Evolutionary conservation across 2,113 vertebrate genomes (phyloP).

Genomic region (Takifugu bimaculatus): DNA sequence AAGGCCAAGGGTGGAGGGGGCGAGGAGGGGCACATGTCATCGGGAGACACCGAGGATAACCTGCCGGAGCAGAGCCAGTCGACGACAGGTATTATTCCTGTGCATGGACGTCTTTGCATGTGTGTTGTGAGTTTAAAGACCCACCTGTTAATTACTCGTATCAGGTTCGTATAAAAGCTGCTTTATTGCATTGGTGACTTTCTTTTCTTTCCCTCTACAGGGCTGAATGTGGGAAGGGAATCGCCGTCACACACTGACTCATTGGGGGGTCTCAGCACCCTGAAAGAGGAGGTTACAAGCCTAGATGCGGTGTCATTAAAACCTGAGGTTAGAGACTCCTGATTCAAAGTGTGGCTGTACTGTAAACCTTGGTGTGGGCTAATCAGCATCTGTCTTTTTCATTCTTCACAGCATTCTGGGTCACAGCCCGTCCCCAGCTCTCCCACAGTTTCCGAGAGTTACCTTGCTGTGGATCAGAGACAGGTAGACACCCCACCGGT

Average conservation of each 20-base stretch:
- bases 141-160: too few species aligned
- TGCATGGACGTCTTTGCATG: too few species aligned
- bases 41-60: constrained; percentile 29
- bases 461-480: constrained; percentile 30
- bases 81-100: constrained; percentile 34
- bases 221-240: constrained; percentile 24
- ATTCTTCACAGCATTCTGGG: constrained; percentile 27
- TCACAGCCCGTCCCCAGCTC: constrained; percentile 15
- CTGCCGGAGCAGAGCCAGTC: constrained; percentile 29
- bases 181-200: not conserved
- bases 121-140: too few species aligned
- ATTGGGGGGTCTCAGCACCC: constrained; percentile 19
- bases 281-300: constrained; percentile 56
- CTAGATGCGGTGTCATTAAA: constrained; percentile 51
- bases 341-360: not conserved
- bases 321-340: constrained; percentile 48
- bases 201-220: constrained; percentile 13
- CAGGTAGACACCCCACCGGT: constrained; percentile 28
- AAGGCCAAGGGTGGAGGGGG: constrained; percentile 34
- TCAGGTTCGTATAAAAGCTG: too few species aligned
- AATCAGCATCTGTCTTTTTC: not conserved
- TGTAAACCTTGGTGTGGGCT: not conserved
- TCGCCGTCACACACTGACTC: constrained; percentile 28
- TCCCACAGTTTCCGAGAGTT: constrained; percentile 25
- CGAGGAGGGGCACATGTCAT: constrained; percentile 31